Base-by-base conservation (phyloP, 2,113 vertebrate genomes). In the Charina bottae region DNA sequence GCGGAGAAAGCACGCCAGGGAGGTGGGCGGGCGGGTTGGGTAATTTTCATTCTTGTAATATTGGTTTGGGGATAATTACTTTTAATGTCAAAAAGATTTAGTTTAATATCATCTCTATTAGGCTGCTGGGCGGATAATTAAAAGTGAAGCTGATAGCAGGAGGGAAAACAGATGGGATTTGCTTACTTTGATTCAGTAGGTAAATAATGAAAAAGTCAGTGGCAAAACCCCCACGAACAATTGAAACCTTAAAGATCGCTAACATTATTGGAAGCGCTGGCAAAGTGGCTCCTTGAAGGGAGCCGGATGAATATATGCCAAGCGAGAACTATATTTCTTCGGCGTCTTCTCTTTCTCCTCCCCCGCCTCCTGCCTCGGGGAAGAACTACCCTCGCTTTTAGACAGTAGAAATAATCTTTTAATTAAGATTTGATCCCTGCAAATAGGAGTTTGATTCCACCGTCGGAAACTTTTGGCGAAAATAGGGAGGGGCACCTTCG, bases 51-150 rank as follows among this genome's bases (percentile, higher is more conserved):
- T 96, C 97, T 94, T 95, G 97, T 97, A 98, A 98, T 98, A 97
- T 97, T 97, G 97, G 97, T 98, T 98, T 98, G 97, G 98, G 98
- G 97, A 99, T 99, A 99, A 99, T 99, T 98, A 99, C 98, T 99
- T 98, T 99, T 99, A 99, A 99, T 99, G 99, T 99, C 99, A 99
- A 98, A 99, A 99, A 99, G 99, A 99, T 99, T 99, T 99, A 98
- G 98, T 99, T 99, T 99, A 99, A 99, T 99, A 99, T 99, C 98
- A 98, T 99, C 98, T 99, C 98, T 98, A 99, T 99, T 99, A 99
- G 99, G 98, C 98, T 98, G 98, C 98, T 98, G 98, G 98, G 98
- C 97, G 98, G 98, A 98, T 99, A 99, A 99, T 99, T 99, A 99
- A 99, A 99, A 98, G 98, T 98, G 98, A 98, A 98, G 98, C 98